phyloP scores from a whole-genome alignment of 2,797 vertebrate species.

The Vultur gryphus region DNA sequence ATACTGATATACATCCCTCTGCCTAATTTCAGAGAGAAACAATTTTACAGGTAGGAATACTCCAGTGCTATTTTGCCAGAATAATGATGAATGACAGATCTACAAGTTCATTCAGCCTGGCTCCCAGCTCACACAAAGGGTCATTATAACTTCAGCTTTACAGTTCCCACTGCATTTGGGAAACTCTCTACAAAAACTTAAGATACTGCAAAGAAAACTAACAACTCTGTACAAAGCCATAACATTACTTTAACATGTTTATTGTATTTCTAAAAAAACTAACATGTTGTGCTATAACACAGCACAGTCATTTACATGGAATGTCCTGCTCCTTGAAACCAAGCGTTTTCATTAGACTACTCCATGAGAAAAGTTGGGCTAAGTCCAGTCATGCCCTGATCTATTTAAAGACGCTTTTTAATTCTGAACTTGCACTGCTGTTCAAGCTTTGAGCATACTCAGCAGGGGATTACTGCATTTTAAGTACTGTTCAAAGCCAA shows the following conservation, averaged over 20 bases:
- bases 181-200: neutral
- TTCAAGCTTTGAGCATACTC: slow-evolving; percentile 39
- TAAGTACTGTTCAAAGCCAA: slow-evolving; percentile 51
- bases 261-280: neutral
- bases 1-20: neutral
- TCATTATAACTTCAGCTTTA: neutral
- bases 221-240: neutral
- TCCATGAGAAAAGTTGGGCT: slow-evolving; percentile 42
- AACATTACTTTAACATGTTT: neutral
- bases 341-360: neutral
- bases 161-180: neutral
- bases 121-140: neutral
- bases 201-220: neutral
- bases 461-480: slow-evolving; percentile 52
- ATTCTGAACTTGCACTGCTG: slow-evolving; percentile 53
- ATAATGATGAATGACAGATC: neutral
- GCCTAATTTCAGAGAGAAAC: neutral
- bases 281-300: neutral
- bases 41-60: neutral
- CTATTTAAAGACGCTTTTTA: slow-evolving; percentile 69
- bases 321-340: neutral
- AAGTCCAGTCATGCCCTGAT: slow-evolving; percentile 53
- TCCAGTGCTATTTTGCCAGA: neutral
- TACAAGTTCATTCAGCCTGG: neutral
- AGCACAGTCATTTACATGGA: neutral